Conservation (phyloP, 2,888 invertebrate species). For the Troides oblongomaculatus region DNA sequence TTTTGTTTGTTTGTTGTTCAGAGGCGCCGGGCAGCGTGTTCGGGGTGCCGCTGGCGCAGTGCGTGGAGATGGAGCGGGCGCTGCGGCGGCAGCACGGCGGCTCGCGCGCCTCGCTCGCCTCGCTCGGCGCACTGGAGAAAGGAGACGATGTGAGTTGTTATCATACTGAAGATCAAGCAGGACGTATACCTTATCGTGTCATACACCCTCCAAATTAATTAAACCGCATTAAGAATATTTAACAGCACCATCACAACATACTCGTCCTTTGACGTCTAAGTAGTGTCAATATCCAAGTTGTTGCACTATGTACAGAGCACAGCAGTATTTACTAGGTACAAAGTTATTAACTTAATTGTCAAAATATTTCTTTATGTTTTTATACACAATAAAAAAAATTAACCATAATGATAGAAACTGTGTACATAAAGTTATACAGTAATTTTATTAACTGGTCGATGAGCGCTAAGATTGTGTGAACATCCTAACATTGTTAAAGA, state of each 20-base stretch:
- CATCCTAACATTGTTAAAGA: no score
- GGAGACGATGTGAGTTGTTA: slow-evolving; percentile 77
- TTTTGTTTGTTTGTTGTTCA: slow-evolving; percentile 31
- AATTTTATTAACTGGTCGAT: no score
- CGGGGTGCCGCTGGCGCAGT: slow-evolving; percentile 90
- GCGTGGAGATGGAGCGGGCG: slow-evolving; percentile 88
- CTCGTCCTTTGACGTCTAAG: neutral
- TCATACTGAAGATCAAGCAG: neutral
- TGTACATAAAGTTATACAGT: no score
- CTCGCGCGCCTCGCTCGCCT: slow-evolving; percentile 87
- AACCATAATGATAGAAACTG: no score
- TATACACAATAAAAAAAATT: no score
- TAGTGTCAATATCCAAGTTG: no score
- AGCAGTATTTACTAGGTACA: neutral
- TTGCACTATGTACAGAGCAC: no score
- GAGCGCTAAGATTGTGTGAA: no score
- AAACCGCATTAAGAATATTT: no score
- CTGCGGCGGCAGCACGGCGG: slow-evolving; percentile 74
- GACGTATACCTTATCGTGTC: neutral
- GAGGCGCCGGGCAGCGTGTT: slow-evolving; percentile 85
- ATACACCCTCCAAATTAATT: neutral
- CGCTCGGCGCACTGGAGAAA: slow-evolving; percentile 80
- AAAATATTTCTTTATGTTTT: no score
- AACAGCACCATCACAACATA: neutral
- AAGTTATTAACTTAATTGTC: no score